A percentile compares a stretch with the other conserved stretches of the same genome.
phyloP scores from a whole-genome alignment of 2,888 invertebrate species.

The Cheilosia vernalis region DNA sequence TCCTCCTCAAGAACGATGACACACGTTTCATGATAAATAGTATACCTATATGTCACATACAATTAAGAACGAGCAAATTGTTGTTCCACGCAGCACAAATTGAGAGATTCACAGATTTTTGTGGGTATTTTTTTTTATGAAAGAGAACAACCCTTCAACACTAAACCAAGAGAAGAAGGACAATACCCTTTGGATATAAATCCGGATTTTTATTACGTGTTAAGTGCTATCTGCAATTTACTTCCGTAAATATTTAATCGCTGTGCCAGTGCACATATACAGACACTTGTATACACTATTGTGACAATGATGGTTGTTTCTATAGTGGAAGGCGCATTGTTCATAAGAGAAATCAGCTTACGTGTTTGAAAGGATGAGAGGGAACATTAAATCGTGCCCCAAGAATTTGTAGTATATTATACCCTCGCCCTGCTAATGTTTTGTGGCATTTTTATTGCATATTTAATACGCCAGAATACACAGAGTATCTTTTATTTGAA shows the following conservation, averaged over 20 bases:
- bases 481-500: conserved; percentile 53
- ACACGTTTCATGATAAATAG: conserved; percentile 58
- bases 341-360: conserved; percentile 41
- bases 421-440: conserved; percentile 52
- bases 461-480: conserved; percentile 53
- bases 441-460: conserved; percentile 71
- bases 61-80: conserved; percentile 70
- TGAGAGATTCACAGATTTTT: conserved; percentile 51
- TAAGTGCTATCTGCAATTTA: conserved; percentile 75
- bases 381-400: conserved; percentile 52
- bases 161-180: conserved; percentile 29
- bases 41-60: conserved; percentile 59
- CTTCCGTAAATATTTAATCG: conserved; percentile 74
- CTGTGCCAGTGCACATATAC: conserved; percentile 11
- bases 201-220: conserved; percentile 73
- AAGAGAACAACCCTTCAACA: conserved; percentile 59
- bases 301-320: background rate
- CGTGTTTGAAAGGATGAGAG: conserved; percentile 33
- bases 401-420: conserved; percentile 38
- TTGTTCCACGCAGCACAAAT: conserved; percentile 68
- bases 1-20: conserved; percentile 65
- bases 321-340: conserved; percentile 22
- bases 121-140: background rate
- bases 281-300: conserved; percentile 3
- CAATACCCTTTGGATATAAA: conserved; percentile 69